Evolutionary conservation across 2,888 invertebrate species (phyloP), one percentile per base, ranked within the genome.

Genomic region (Ectemnius cavifrons): DNA sequence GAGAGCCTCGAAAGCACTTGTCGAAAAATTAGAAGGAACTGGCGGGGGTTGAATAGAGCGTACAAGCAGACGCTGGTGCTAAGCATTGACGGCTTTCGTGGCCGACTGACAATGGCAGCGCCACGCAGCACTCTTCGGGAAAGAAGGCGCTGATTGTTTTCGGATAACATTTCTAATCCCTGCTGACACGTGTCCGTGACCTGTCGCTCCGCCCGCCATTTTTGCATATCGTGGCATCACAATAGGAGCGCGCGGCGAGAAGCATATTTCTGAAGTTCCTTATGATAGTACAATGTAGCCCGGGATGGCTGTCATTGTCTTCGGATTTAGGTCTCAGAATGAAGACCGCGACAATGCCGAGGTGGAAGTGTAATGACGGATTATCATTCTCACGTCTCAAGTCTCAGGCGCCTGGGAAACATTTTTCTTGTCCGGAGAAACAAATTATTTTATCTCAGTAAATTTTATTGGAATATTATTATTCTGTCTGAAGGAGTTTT

Each of bases 121-220:
- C 37, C 37, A 37, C 37, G 37, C 37, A 37, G 37, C 37, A 37
- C 52, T 52, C 11, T 11, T 16, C 16, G 16, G 14, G 16, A 14
- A 16, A 52, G 52, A 52, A 16, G 52, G 52, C 16, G 52, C 16
- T 52, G 52, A 52, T 52, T 52, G 52, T 16, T 52, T 52, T 14
- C 52, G 52, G 52, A 52, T 52, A 52, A 14, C 52, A 16, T 52
- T 52, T 16, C 52, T 52, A 52, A 52, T 52, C 52, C 16, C 52
- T 37, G 52, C 52, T 52, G 52, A 52, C 52, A 52, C 14, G 52
- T 16, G 16, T 16, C 52, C 16, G 52, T 52, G 16, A 52, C 52
- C 52, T 52, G 52, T 52, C 52, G 52, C 52, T 52, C 16, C 14
- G 6, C 52, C 0, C 16, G 4, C 52, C n/a, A 52, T 37, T 37